Conservation (phyloP, 2,113 vertebrate genomes). For the Chrysochloris asiatica region DNA sequence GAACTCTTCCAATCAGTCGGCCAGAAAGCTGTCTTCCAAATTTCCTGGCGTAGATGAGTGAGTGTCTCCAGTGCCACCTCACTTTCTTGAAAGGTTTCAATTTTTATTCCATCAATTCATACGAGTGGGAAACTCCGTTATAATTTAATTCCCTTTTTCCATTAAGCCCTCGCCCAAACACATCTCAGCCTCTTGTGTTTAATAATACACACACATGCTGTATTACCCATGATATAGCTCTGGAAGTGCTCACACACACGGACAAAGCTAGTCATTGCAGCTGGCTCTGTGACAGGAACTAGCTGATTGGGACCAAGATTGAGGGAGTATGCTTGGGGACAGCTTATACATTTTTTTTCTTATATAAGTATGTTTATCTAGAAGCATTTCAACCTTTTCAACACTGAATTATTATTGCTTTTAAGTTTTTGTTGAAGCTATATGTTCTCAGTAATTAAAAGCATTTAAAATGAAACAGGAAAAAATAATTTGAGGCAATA, state of each 20-base stretch:
- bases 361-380: neutral
- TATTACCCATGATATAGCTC: neutral
- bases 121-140: too few species aligned
- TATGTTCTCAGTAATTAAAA: neutral
- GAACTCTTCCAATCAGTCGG: too few species aligned
- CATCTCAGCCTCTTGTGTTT: too few species aligned
- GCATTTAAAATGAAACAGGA: neutral
- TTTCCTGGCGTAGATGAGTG: too few species aligned
- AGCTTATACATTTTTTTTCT: neutral
- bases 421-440: neutral
- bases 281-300: neutral
- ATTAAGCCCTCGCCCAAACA: too few species aligned
- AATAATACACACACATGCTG: neutral
- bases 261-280: neutral
- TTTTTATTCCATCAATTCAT: too few species aligned
- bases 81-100: too few species aligned
- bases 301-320: neutral
- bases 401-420: neutral
- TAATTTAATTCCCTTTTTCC: too few species aligned
- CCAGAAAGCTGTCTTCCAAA: too few species aligned
- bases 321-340: neutral
- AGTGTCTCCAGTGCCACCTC: too few species aligned
- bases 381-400: slow-evolving; percentile 33
- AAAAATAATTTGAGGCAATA: neutral
- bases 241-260: neutral